Evolutionary conservation across 2,113 vertebrate species (phyloP).

Genomic region (Pachycephala philippinensis): DNA sequence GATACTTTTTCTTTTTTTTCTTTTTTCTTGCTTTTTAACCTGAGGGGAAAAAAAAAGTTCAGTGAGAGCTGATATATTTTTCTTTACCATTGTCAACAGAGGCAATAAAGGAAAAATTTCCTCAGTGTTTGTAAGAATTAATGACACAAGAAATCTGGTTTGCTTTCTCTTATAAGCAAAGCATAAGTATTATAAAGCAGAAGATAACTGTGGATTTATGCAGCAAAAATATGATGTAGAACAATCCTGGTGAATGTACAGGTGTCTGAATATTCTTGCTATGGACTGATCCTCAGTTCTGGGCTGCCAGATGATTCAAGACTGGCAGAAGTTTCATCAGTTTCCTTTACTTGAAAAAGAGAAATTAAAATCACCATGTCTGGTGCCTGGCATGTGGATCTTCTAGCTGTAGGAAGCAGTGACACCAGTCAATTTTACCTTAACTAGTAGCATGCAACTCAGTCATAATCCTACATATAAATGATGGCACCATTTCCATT

Average conservation of each 20-base stretch:
- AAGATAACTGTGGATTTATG: background rate
- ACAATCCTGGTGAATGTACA: background rate
- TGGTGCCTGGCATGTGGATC: background rate
- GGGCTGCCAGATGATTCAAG: background rate
- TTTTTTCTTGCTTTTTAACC: background rate
- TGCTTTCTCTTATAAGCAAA: background rate
- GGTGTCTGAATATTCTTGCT: background rate
- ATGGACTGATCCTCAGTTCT: background rate
- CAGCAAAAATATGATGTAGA: background rate
- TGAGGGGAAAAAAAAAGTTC: fast-evolving
- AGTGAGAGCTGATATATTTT: background rate
- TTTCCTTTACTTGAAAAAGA: background rate
- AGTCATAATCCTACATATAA: background rate
- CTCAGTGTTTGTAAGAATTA: background rate
- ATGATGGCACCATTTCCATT: background rate
- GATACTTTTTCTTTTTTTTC: background rate
- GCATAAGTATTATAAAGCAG: background rate
- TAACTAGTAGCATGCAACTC: background rate
- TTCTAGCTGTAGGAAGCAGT: background rate
- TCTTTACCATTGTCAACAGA: background rate
- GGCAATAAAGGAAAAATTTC: background rate
- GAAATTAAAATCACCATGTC: background rate
- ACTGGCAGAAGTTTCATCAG: background rate
- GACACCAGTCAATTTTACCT: background rate
- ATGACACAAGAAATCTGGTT: background rate